phyloP scores from a whole-genome alignment of 2,113 vertebrate species.

The Recurvirostra avosetta region DNA sequence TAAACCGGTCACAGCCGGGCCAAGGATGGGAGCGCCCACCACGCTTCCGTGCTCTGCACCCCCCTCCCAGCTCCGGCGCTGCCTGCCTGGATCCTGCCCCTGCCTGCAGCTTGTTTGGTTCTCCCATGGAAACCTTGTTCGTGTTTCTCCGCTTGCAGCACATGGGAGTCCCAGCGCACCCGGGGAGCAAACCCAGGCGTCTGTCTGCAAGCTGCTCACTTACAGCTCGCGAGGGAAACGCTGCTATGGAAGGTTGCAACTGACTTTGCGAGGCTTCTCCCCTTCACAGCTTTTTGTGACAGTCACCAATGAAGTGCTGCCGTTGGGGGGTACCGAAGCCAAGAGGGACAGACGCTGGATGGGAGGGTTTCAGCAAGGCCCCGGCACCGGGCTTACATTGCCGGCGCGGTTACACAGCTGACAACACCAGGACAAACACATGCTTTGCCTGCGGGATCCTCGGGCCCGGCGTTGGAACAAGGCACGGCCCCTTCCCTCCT shows the following conservation, averaged over 20 bases:
- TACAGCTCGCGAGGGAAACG: not conserved
- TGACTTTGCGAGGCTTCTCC: conserved; percentile 13
- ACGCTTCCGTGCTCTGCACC: rapidly evolving
- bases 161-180: not conserved
- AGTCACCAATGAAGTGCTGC: not conserved
- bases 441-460: conserved; percentile 17
- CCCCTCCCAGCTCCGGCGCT: not conserved
- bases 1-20: rapidly evolving
- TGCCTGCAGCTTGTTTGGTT: not conserved
- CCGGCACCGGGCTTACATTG: rapidly evolving
- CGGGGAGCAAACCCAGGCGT: not conserved
- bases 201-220: conserved; percentile 52
- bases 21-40: not conserved
- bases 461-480: not conserved
- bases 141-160: not conserved
- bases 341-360: conserved; percentile 50
- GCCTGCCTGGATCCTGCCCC: not conserved
- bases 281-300: conserved; percentile 59
- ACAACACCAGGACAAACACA: conserved; percentile 20
- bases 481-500: conserved; percentile 17
- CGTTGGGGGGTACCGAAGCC: not conserved
- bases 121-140: not conserved
- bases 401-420: not conserved
- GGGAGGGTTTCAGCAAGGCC: not conserved
- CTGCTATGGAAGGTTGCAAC: not conserved